Conservation (phyloP, 53 echinoderm and acorn worm genomes). For the Actinopyga echinites region DNA sequence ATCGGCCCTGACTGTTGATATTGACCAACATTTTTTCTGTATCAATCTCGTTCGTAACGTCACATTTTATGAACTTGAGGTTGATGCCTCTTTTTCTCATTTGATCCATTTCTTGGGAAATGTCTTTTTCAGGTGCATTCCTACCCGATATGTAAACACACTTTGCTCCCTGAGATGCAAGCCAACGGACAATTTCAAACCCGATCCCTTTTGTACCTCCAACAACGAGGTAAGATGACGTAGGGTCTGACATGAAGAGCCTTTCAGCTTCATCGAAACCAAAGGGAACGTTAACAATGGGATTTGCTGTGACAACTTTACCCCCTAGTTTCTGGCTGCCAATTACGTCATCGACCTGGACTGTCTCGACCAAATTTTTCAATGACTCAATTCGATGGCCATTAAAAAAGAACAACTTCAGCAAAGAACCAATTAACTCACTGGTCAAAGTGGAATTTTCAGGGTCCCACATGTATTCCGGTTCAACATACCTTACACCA, state of each 20-base stretch:
- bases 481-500: not conserved
- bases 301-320: not conserved
- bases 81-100: not conserved
- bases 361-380: not conserved
- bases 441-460: not conserved
- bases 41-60: conserved; percentile 39
- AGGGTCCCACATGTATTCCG: not conserved
- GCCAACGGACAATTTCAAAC: conserved; percentile 58
- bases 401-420: not conserved
- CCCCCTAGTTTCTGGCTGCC: too few species aligned
- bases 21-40: conserved; percentile 23
- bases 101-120: conserved; percentile 3
- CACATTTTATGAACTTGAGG: conserved; percentile 50
- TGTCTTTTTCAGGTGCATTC: conserved; percentile 21
- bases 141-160: conserved; percentile 56
- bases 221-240: conserved; percentile 64
- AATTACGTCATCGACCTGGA: not conserved
- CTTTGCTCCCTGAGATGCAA: conserved; percentile 53
- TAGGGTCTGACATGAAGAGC: conserved; percentile 7
- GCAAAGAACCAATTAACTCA: not conserved
- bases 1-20: not conserved
- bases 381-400: not conserved
- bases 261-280: not conserved
- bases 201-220: conserved; percentile 76
- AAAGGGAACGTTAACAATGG: not conserved